Percentiles rank a stretch among this genome's conserved stretches.
Conservation (phyloP, 2,113 vertebrate species). For the Pycnonotus jocosus region DNA sequence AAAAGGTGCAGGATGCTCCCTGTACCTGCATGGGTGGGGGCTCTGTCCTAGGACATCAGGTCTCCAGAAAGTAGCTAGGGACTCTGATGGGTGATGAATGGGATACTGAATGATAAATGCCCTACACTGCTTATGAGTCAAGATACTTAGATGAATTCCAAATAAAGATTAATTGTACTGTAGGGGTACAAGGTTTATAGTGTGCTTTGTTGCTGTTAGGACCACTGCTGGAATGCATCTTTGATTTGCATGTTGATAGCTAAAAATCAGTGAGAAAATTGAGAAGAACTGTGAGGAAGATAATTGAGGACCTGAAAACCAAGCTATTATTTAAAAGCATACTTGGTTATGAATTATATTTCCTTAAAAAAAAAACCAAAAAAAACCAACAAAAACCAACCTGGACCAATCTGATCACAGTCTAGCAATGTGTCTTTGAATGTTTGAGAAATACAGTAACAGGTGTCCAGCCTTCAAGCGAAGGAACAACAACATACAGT, state of each 20-base stretch:
- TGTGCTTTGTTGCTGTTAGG: neutral
- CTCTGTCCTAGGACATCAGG: neutral
- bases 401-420: neutral
- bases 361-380: neutral
- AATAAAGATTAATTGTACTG: neutral
- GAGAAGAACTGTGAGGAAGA: neutral
- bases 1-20: neutral
- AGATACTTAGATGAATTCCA: neutral
- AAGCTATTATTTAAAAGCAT: neutral
- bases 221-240: neutral
- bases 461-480: neutral
- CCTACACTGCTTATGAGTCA: neutral
- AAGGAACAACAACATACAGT: neutral
- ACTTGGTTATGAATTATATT: neutral
- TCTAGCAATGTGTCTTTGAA: neutral
- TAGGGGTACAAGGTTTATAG: neutral
- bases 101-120: neutral
- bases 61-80: neutral
- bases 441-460: neutral
- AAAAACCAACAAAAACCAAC: no score
- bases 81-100: neutral
- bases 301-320: neutral
- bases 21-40: fast-evolving
- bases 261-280: neutral
- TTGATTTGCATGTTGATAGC: neutral